Base-by-base conservation (phyloP, 2,888 invertebrate genomes). In the Dascillus cervinus region DNA sequence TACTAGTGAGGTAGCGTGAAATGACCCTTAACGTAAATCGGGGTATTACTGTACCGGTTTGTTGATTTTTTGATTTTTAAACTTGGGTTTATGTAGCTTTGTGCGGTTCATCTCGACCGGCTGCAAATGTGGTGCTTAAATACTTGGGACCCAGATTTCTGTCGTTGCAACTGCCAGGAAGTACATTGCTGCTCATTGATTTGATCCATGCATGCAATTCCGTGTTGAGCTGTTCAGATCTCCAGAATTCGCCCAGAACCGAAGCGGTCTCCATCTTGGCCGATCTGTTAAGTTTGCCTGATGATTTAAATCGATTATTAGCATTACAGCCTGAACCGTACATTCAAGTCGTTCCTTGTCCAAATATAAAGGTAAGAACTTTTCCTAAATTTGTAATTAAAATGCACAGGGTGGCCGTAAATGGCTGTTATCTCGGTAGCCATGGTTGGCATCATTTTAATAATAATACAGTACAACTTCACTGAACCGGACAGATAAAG, bases 221-320 rank as follows among this genome's bases (percentile, higher is more conserved):
- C 11, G 79, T 95, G 40, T 72, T 94, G 36, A 85, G 86, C 49
- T 82, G 83, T 9, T 73, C 79, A 8, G 91, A 91, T 56, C 74
- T 83, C 36, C 73, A 77, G 23, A 69, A 72, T 21, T 62, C 68
- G 44, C 95, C 95, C 0, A 74, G 94, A 36, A 82, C 86, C 5
- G 95, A 95, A 55, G 94, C 94, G 1, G 81, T 92, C 12, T 84
- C 90, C 0, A 80, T 95, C 39, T 69, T 96, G 15, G 92, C 92
- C 1, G 84, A 89, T 1, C 65, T 96, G 31, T 67, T 95, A 22
- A 83, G 89, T 44, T 74, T 90, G 44, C 88, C 91, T 1, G 77
- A 82, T 46, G 64, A 72, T 23, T 69, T 82, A 36, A 63, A 73
- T 38, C 64, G 69, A 8, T 62, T 71, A 12, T 70, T 68, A 2